A percentile compares a stretch with the other conserved stretches of the same genome.
Evolutionary conservation across 2,888 invertebrate genomes (phyloP).

Genomic region (Criorhina ranunculi): DNA sequence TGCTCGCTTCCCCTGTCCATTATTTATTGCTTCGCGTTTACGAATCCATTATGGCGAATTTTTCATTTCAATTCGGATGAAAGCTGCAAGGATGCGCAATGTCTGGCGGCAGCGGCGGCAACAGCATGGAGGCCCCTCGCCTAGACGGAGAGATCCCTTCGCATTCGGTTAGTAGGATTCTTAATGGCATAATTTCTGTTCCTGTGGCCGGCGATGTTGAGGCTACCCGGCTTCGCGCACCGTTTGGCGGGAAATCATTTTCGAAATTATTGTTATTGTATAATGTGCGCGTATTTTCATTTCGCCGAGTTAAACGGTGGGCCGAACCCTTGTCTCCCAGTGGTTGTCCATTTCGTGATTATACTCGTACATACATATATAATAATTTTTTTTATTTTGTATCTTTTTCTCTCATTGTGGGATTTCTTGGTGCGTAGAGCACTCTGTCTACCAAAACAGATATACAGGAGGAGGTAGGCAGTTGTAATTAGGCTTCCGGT

Average conservation of each 20-base stretch:
- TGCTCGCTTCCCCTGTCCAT: slow-evolving; percentile 40
- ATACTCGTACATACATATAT: slow-evolving; percentile 2
- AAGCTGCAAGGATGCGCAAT: slow-evolving; percentile 64
- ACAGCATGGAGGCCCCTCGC: not conserved
- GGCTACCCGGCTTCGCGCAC: slow-evolving; percentile 59
- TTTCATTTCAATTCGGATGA: slow-evolving; percentile 66
- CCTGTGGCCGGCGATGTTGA: slow-evolving; percentile 54
- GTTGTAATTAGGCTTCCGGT: slow-evolving; percentile 84
- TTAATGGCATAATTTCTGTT: slow-evolving; percentile 76
- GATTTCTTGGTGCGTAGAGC: slow-evolving; percentile 46
- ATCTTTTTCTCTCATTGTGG: slow-evolving; percentile 24
- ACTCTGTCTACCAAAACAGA: slow-evolving; percentile 25
- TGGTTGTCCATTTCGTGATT: slow-evolving; percentile 66
- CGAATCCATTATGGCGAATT: slow-evolving; percentile 76
- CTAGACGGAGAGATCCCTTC: slow-evolving; percentile 34
- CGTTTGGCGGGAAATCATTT: slow-evolving; percentile 74
- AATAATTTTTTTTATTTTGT: slow-evolving; percentile 17
- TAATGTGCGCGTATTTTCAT: slow-evolving; percentile 71
- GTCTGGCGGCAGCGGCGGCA: slow-evolving; percentile 39
- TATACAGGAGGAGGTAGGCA: slow-evolving; percentile 78
- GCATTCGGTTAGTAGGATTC: slow-evolving; percentile 75
- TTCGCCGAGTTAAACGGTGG: slow-evolving; percentile 73
- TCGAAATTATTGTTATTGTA: slow-evolving; percentile 76
- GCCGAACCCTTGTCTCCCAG: slow-evolving; percentile 58
- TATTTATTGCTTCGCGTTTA: slow-evolving; percentile 76